A percentile compares a stretch with the other conserved stretches of the same genome.
Conservation (phyloP, 2,113 vertebrate genomes). For the human (Homo sapiens) region DNA sequence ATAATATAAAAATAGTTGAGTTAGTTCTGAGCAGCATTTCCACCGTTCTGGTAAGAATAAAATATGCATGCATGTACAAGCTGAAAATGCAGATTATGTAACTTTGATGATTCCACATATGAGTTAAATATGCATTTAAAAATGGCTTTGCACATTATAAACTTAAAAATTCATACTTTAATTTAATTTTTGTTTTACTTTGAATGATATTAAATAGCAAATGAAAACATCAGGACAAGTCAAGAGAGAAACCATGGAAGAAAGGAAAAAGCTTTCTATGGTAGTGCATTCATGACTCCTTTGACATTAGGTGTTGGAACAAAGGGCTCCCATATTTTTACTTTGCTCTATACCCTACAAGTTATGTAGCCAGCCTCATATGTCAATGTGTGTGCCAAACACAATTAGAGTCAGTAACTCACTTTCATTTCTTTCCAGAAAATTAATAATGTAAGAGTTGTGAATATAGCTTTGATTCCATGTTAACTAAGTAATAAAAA, state of each 20-base stretch:
- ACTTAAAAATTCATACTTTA: background rate
- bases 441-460: slow-evolving; percentile 2
- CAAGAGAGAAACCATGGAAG: background rate
- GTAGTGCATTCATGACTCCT: background rate
- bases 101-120: background rate
- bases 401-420: background rate
- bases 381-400: background rate
- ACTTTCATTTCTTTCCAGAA: background rate
- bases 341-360: background rate
- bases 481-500: background rate
- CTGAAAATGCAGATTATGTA: background rate
- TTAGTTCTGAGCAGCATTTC: background rate
- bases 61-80: background rate
- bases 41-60: background rate
- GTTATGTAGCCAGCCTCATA: background rate
- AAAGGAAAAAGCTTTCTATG: background rate
- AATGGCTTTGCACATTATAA: background rate
- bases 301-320: background rate
- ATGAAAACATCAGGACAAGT: background rate
- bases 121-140: background rate
- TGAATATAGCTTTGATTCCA: background rate
- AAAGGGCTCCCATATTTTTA: background rate
- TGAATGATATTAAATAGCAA: background rate
- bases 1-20: background rate
- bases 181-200: background rate